Evolutionary conservation across 2,113 vertebrate genomes (phyloP), one percentile per base, ranked within the genome.

Genomic region (Ctenodactylus gundi): DNA sequence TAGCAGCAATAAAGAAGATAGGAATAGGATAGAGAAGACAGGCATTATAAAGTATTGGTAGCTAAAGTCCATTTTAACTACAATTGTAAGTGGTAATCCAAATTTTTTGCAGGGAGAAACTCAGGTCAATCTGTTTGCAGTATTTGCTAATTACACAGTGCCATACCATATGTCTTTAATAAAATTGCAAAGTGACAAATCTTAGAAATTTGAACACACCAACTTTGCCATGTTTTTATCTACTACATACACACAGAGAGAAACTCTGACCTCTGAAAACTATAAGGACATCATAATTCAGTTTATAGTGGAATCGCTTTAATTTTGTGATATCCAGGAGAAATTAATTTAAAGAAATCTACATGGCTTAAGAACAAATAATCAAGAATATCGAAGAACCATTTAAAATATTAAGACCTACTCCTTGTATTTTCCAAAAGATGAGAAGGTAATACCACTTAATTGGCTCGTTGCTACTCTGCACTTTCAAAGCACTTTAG

Each of bases 381-480:
- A 82, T 57, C 83, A 76, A 75, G 58, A 29, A 81, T 95, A 93
- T 94, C 87, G 90, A 78, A 83, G 80, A 68, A 90, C 29, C 90
- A 94, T 96, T 94, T 97, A 85, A 93, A 95, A 90, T 94, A 94
- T 96, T 89, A 94, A 95, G 76, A 64, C 46, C 73, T 12, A 57
- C 91, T 95, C 44, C 92, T 62, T 92, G 39, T 96, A 57, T 93
- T 96, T 97, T 94, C 86, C 68, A 94, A 81, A 94, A 93, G 85
- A 17, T 85, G 36, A 75, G 62, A 92, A 96, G 90, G 95, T 94
- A 96, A 97, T 94, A 97, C 55, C 96, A 97, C 92, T 97, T 97
- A 97, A 96, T 88, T 97, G 96, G 94, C 90, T 95, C 90, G 93
- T 93, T 60, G 88, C 86, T 60, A 53, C 88, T 75, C 53, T 96